Evolutionary conservation across 2,797 vertebrate genomes (phyloP).

Genomic region (Vespertilio murinus): DNA sequence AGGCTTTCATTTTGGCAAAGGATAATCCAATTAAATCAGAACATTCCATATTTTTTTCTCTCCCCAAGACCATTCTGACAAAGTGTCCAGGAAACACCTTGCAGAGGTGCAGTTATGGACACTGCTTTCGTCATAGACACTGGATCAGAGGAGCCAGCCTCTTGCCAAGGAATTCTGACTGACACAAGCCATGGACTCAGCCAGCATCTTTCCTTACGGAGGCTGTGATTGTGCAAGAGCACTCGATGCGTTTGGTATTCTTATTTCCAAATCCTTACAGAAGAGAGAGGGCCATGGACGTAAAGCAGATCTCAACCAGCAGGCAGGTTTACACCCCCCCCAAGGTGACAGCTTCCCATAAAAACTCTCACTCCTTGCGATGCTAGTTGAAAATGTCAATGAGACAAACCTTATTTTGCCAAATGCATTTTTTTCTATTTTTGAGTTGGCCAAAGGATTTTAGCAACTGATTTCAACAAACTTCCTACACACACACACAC

Average conservation of each 20-base stretch:
- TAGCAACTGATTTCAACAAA: conserved; percentile 37
- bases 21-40: neutral
- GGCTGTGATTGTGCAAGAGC: neutral
- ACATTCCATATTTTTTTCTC: neutral
- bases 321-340: neutral
- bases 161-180: neutral
- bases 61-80: neutral
- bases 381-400: neutral
- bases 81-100: neutral
- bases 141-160: neutral
- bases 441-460: conserved; percentile 48
- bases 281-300: neutral
- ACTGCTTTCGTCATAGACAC: neutral
- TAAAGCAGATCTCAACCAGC: neutral
- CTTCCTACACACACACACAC: neutral
- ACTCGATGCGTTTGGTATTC: neutral
- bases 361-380: neutral
- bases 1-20: neutral
- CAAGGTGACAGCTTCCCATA: neutral
- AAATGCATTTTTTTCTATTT: conserved; percentile 23
- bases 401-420: conserved; percentile 2
- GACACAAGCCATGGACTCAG: neutral
- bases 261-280: neutral
- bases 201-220: neutral
- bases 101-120: neutral